Evolutionary conservation across 2,888 invertebrate genomes (phyloP), one percentile per base, ranked within the genome.

Genomic region (Calliopum simillimum): DNA sequence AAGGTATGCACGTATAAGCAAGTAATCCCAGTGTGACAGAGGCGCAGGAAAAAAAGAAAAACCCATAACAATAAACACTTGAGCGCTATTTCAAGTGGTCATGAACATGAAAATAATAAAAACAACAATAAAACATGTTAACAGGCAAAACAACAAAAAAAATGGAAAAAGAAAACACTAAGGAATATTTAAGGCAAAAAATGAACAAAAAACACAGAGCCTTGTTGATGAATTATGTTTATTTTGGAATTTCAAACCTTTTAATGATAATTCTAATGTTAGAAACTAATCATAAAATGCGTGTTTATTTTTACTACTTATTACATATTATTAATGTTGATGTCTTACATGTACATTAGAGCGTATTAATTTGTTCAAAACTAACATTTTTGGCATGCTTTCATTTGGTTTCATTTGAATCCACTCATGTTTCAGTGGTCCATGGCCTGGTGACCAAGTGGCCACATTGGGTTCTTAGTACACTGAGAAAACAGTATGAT

Each of bases 41-140:
- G n/a, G 49, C 8, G 16, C 11, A 19, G 19, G 12, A 53, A 12
- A 53, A 19, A 53, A 21, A 14, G n/a, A 14, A 19, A 53, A 12
- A 53, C 23, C 23, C 21, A 53, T 53, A 53, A 6, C 33, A 33
- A 33, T 33, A 43, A 65, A 55, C 65, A 44, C 65, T 65, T 44
- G 21, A 65, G 21, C 33, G 33, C 33, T 65, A 23, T 55, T 47
- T 66, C 23, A 33, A 66, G 66, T 66, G 66, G 46, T 56, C 66
- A 66, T 66, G 56, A 56, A 46, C 56, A 47, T 44, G 56, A 66
- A 66, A 44, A 43, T 33, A 66, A 58, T 66, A 64, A 64, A 51
- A 64, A 64, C n/a, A 53, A 44, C 44, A 65, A 65, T 65, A 65
- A 65, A 59, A 65, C 63, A 63, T 49, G 63, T 51, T 63, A 21